A percentile compares a stretch with the other conserved stretches of the same genome.
These are phyloP conservation scores for Epinotia brunnichana DNA, from an alignment of 2,888 invertebrate genomes.

Conservation along the genomic window DNA sequence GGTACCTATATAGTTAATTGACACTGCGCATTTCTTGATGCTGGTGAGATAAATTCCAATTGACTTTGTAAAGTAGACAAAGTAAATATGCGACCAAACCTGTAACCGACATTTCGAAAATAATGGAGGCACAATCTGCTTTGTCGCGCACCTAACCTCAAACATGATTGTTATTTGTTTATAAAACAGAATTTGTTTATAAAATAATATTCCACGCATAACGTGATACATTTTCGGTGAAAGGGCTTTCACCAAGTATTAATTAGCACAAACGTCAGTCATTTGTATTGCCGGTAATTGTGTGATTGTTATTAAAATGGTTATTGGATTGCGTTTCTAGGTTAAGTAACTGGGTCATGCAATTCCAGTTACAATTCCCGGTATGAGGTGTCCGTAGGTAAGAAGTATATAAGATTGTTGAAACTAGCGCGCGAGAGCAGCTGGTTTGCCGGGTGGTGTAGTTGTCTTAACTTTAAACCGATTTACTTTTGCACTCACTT, in stretches of 20 bases:
- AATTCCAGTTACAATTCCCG: background rate
- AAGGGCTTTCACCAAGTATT: background rate
- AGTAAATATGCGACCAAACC: background rate
- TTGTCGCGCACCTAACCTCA: too few relatives aligned
- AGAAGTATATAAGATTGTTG: background rate
- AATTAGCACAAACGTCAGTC: slow-evolving; percentile 4
- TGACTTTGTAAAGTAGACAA: background rate
- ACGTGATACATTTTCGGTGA: background rate
- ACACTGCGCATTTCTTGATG: too few relatives aligned
- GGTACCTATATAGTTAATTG: too few relatives aligned
- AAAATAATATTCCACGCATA: background rate
- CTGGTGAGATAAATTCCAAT: too few relatives aligned
- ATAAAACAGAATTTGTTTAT: background rate
- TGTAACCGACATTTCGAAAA: background rate
- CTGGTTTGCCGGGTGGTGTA: background rate
- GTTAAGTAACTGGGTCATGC: slow-evolving; percentile 9
- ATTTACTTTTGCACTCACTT: background rate
- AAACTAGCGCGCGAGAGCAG: background rate
- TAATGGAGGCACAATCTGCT: too few relatives aligned
- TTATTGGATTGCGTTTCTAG: background rate
- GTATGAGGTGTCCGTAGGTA: background rate
- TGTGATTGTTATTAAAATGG: too few relatives aligned
- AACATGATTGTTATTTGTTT: background rate
- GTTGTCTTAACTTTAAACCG: background rate
- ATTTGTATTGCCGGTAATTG: background rate